Conservation (phyloP, 2,888 invertebrate species). For the Scaptomyza tumidula region DNA sequence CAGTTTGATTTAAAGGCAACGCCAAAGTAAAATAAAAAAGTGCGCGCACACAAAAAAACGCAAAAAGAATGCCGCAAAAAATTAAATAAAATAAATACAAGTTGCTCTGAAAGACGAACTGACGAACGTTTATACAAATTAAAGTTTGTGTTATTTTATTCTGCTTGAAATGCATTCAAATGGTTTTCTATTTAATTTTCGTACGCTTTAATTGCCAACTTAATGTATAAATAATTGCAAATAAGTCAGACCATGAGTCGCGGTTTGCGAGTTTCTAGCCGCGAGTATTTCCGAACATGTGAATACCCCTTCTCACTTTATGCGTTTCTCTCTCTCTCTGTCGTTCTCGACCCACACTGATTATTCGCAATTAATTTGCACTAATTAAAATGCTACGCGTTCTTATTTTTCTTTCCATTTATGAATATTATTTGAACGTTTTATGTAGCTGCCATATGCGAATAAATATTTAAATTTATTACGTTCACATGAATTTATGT, state of each 20-base stretch:
- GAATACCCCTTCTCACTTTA: background rate
- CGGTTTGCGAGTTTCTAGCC: background rate
- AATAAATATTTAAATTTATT: background rate
- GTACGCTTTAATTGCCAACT: conserved; percentile 69
- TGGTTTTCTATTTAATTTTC: conserved; percentile 74
- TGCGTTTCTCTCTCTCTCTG: background rate
- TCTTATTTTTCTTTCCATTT: conserved; percentile 38
- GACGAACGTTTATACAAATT: conserved; percentile 68
- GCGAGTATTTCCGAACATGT: too few species aligned
- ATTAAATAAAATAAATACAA: conserved; percentile 33
- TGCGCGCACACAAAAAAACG: conserved; percentile 28
- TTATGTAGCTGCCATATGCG: background rate
- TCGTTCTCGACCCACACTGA: conserved; percentile 4
- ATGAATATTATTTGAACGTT: conserved; percentile 32
- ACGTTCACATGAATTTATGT: too few species aligned
- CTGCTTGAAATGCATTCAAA: conserved; percentile 76
- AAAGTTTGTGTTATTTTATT: conserved; percentile 79
- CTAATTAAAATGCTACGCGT: conserved; percentile 52
- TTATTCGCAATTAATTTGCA: conserved; percentile 48
- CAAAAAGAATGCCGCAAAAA: conserved; percentile 15
- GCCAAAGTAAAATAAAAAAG: conserved; percentile 74
- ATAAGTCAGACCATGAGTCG: conserved; percentile 32
- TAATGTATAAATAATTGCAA: conserved; percentile 66
- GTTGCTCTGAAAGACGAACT: background rate
- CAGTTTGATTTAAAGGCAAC: conserved; percentile 72